Evolutionary conservation across 1,140 invertebrate species (phyloP).

Genomic region (Macrobrachium nipponense): DNA sequence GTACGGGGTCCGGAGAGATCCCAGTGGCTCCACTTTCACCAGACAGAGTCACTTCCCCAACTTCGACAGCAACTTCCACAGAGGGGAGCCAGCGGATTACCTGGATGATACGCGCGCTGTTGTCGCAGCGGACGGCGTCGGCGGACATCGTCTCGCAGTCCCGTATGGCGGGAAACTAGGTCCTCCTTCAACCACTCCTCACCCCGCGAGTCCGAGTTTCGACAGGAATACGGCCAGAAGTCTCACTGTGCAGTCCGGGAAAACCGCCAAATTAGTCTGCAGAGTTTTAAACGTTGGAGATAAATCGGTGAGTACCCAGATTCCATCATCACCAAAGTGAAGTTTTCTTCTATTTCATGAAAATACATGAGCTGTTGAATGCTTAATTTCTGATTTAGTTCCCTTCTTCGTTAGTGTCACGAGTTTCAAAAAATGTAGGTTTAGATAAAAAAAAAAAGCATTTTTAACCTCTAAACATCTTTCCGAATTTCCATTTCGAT

Average conservation of each 20-base stretch:
- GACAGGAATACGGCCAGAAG: conserved; percentile 40
- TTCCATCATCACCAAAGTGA: neutral
- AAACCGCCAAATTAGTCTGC: conserved; percentile 36
- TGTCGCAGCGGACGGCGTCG: neutral
- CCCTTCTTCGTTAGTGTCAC: no score
- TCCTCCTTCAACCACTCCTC: no score
- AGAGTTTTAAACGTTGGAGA: conserved; percentile 42
- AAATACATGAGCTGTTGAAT: neutral
- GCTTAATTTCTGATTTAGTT: neutral
- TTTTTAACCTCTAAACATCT: no score
- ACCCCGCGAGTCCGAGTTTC: conserved; percentile 16
- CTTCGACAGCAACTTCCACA: conserved; percentile 4
- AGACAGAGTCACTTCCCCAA: neutral
- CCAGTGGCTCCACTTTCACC: neutral
- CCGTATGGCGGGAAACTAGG: no score
- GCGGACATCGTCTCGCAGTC: neutral
- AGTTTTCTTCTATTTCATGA: neutral
- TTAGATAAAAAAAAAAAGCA: no score
- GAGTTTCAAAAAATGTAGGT: no score
- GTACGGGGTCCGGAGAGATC: neutral
- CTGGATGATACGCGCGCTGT: neutral
- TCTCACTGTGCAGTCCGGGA: conserved; percentile 43
- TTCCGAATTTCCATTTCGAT: no score
- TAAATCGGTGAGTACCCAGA: conserved; percentile 36
- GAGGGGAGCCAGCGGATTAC: neutral